Percentiles rank a stretch among this genome's conserved stretches.
Conservation (phyloP, 2,888 invertebrate genomes). For the Stramonita haemastoma region DNA sequence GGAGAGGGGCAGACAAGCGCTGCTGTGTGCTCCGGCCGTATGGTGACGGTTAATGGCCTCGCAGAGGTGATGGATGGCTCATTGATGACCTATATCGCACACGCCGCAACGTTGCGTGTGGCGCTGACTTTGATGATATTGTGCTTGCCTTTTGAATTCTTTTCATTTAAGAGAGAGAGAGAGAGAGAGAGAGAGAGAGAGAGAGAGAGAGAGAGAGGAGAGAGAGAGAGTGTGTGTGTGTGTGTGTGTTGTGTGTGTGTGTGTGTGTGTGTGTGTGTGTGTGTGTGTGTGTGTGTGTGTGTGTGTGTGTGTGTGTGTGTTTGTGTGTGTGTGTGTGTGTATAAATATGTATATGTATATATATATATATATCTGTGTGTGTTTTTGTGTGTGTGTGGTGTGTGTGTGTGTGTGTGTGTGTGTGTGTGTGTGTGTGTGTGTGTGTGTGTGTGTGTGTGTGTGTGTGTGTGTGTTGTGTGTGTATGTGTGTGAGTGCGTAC, state of each 20-base stretch:
- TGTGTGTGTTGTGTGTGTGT: too few relatives aligned
- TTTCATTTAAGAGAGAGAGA: too few relatives aligned
- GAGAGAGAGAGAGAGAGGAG: too few relatives aligned
- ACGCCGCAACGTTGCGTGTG: neutral
- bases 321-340: neutral
- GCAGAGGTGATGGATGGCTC: neutral
- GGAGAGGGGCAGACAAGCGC: neutral
- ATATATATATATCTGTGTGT: neutral
- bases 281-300: neutral
- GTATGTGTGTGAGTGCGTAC: neutral
- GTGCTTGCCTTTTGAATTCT: too few relatives aligned
- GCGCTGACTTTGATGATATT: neutral
- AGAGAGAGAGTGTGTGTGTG: too few relatives aligned
- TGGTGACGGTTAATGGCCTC: conserved; percentile 15
- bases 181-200: too few relatives aligned
- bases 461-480: conserved; percentile 1
- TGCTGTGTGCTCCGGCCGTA: conserved; percentile 1
- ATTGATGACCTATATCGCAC: neutral
- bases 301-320: neutral
- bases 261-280: too few relatives aligned
- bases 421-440: neutral
- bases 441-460: conserved; percentile 1
- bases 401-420: neutral
- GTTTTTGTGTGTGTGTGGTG: neutral
- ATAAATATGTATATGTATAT: neutral